phyloP scores from a whole-genome alignment of 2,113 vertebrate genomes.

The Clarias macrocephalus region DNA sequence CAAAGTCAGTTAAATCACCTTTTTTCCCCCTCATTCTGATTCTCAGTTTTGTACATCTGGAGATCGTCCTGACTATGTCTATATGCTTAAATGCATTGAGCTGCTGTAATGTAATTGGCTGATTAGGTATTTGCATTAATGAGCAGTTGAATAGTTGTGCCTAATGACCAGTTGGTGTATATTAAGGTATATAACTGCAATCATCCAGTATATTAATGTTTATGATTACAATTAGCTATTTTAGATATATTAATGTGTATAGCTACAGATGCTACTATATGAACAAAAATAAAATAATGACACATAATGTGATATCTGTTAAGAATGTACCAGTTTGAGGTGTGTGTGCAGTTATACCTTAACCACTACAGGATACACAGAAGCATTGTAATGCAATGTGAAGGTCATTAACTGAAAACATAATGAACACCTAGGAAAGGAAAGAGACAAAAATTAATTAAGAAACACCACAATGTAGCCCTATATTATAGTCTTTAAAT shows the following conservation, averaged over 20 bases:
- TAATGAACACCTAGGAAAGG: slow-evolving; percentile 79
- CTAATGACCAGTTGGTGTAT: too few relatives aligned
- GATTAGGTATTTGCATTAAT: too few relatives aligned
- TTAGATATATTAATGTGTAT: not conserved
- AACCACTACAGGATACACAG: slow-evolving; percentile 74
- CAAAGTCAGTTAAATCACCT: too few relatives aligned
- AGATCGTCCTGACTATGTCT: too few relatives aligned
- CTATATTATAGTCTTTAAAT: not conserved
- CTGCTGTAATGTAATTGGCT: too few relatives aligned
- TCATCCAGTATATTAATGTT: not conserved
- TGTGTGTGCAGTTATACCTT: slow-evolving; percentile 73
- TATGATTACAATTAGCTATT: not conserved
- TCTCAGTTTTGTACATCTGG: too few relatives aligned
- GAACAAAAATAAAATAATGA: not conserved
- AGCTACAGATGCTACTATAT: not conserved
- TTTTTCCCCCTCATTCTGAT: too few relatives aligned
- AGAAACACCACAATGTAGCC: not conserved
- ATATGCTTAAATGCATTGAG: too few relatives aligned
- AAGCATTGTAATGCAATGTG: slow-evolving; percentile 76
- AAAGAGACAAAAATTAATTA: not conserved
- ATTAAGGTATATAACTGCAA: not conserved
- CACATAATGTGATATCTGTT: not conserved
- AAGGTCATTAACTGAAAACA: slow-evolving; percentile 95
- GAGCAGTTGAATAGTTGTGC: too few relatives aligned
- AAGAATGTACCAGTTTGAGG: not conserved